phyloP scores from a whole-genome alignment of 2,888 invertebrate genomes.

The Germaria angustata region DNA sequence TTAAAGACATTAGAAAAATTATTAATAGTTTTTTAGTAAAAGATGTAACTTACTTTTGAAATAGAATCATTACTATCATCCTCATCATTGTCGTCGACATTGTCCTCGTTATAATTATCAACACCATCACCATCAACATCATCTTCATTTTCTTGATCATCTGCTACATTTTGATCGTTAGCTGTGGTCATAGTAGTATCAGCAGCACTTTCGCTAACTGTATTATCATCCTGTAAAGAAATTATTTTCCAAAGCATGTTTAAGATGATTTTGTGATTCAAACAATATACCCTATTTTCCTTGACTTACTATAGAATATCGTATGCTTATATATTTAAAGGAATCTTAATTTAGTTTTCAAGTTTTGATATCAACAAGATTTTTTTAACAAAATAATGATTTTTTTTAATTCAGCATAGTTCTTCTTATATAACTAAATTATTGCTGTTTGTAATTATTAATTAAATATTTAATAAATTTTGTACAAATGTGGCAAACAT shows the following conservation, averaged over 20 bases:
- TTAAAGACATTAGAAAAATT: too few relatives aligned
- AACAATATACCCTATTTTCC: slow-evolving; percentile 50
- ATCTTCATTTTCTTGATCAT: slow-evolving; percentile 20
- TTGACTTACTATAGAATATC: slow-evolving; percentile 9
- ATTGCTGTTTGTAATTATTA: background rate
- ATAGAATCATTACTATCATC: slow-evolving; percentile 68
- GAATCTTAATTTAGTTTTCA: slow-evolving; percentile 28
- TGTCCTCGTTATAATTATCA: slow-evolving; percentile 29
- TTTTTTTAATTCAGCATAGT: background rate
- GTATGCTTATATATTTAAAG: background rate
- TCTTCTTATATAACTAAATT: slow-evolving; percentile 23
- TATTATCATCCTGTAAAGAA: slow-evolving; percentile 74
- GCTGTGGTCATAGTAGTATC: slow-evolving; percentile 43
- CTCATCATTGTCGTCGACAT: slow-evolving; percentile 68
- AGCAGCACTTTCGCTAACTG: slow-evolving; percentile 64
- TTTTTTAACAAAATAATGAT: background rate
- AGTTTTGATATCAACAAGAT: background rate
- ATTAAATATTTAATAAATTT: background rate
- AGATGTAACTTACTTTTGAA: slow-evolving; percentile 64
- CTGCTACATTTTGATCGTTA: slow-evolving; percentile 32
- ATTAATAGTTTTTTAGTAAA: too few relatives aligned
- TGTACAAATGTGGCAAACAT: slow-evolving; percentile 3
- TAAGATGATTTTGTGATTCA: background rate
- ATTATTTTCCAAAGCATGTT: slow-evolving; percentile 59
- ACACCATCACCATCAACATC: background rate